phyloP scores from a whole-genome alignment of 2,888 invertebrate species.

The Candidula unifasciata region DNA sequence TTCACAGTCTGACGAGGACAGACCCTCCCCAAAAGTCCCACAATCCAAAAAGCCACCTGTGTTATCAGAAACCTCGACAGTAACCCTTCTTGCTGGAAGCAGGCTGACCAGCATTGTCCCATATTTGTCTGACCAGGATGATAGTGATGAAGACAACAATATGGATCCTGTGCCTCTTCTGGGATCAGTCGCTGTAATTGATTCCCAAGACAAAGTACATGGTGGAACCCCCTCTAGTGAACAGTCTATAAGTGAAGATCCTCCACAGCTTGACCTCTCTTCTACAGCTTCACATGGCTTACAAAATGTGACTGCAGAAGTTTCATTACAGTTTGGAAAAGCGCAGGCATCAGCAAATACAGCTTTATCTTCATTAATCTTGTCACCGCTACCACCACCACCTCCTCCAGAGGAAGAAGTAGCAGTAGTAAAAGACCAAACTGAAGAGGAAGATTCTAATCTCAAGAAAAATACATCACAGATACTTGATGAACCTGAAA shows the following conservation, averaged over 20 bases:
- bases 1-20: conserved; percentile 10
- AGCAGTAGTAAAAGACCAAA: conserved; percentile 28
- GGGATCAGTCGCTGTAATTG: not conserved
- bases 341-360: not conserved
- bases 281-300: not conserved
- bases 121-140: conserved; percentile 40
- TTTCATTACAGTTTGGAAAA: not conserved
- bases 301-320: not conserved
- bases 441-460: not conserved
- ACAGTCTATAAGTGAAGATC: not conserved
- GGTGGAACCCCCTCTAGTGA: not conserved
- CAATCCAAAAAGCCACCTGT: not conserved
- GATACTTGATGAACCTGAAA: not conserved
- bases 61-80: not conserved
- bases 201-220: not conserved
- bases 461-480: not conserved
- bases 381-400: conserved; percentile 1
- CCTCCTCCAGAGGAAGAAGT: conserved; percentile 22
- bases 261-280: not conserved
- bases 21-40: conserved; percentile 5
- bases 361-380: not conserved
- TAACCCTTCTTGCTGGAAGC: not conserved
- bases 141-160: conserved; percentile 31
- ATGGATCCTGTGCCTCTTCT: not conserved
- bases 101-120: conserved; percentile 45